These are phyloP conservation scores for Cynoglossus semilaevis DNA, from an alignment of 2,113 vertebrate species.

Conservation along the genomic window DNA sequence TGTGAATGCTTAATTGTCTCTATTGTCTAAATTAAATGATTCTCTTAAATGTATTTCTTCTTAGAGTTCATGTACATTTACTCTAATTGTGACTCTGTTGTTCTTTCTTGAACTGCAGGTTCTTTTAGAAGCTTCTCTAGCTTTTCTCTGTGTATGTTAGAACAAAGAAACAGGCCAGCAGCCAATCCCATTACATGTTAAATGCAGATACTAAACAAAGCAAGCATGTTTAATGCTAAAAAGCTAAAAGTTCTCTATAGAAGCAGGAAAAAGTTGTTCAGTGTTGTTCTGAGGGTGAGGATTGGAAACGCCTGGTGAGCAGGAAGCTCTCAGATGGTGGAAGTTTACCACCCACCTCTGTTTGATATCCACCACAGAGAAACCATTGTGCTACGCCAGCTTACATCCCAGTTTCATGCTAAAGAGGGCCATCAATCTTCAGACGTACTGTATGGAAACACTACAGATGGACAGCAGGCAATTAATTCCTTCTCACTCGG, in stretches of 20 bases:
- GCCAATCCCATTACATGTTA: no score
- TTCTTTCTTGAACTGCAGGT: no score
- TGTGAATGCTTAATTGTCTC: no score
- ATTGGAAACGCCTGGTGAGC: constrained; percentile 9
- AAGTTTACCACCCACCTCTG: constrained; percentile 29
- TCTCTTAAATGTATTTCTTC: no score
- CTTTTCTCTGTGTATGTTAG: no score
- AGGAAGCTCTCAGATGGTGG: constrained; percentile 7
- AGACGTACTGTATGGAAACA: constrained; percentile 12
- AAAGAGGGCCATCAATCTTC: constrained; percentile 28
- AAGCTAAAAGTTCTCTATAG: neutral
- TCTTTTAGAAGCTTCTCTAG: no score
- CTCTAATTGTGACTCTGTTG: no score
- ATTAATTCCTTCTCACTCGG: constrained; percentile 32
- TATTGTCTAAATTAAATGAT: no score
- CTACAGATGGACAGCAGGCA: constrained; percentile 49
- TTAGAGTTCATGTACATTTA: no score
- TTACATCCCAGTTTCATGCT: constrained; percentile 6
- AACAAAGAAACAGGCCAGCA: no score
- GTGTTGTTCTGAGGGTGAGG: neutral
- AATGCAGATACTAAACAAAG: no score
- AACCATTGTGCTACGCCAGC: constrained; percentile 18
- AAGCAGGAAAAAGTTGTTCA: neutral
- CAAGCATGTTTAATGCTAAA: neutral
- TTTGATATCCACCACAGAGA: constrained; percentile 22